Evolutionary conservation across 2,113 vertebrate species (phyloP), one percentile per base, ranked within the genome.

Genomic region (Parus major): DNA sequence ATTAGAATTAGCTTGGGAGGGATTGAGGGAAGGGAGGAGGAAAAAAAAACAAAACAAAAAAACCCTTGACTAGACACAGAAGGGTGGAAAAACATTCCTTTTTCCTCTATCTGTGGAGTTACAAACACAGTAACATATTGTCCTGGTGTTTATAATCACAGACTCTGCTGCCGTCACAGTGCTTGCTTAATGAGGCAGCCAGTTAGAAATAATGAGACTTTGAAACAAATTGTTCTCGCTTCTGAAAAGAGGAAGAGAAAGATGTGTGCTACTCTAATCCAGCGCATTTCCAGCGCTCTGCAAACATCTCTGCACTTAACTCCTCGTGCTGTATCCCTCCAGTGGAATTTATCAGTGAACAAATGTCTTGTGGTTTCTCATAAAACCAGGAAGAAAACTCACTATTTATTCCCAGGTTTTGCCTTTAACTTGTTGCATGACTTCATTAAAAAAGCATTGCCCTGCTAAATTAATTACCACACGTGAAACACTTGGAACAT

Each of bases 91-190:
- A 96, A 92, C 77, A 92, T 95, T 93, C 91, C 92, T 96, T 95
- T 93, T 92, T 21, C 82, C 73, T 94, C 92, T 94, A 14, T 97
- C 94, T 95, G 86, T 65, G 91, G 77, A 93, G 93, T 91, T 82
- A 78, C 72, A 92, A 92, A 97, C 85, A 94, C 36, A 95, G 95
- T 88, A 97, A 97, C 88, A 87, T 95, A 94, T 89, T 94, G 68
- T 94, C 96, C 95, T 95, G 95, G 93, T 97, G 96, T 97, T 96
- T 96, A 95, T 97, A 97, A 97, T 97, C 94, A 96, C 52, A 90
- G 93, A 72, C 92, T 97, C 96, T 75, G 82, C 66, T 93, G 96
- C 88, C 87, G 31, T 97, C 92, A 94, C 95, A 96, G 97, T 94
- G 92, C 94, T 96, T 93, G 77, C 90, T 89, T 97, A 96, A 97